phyloP scores from a whole-genome alignment of 2,113 vertebrate species.

The Micromys minutus region DNA sequence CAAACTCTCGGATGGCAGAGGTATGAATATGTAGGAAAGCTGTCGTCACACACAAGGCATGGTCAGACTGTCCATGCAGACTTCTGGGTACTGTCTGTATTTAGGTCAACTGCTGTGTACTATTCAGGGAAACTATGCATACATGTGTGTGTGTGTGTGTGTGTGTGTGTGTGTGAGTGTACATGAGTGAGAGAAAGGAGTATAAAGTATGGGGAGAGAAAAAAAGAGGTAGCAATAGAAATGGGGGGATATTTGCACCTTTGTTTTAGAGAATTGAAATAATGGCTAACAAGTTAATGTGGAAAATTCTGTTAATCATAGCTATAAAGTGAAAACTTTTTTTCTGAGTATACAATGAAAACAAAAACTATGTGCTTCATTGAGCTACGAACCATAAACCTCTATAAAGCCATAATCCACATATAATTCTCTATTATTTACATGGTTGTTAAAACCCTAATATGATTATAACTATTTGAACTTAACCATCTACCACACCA shows the following conservation, averaged over 20 bases:
- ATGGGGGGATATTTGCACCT: slow-evolving; percentile 40
- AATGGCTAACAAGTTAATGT: slow-evolving; percentile 11
- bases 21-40: neutral
- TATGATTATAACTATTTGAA: neutral
- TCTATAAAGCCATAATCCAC: neutral
- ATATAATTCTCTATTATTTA: neutral
- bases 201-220: slow-evolving; percentile 51
- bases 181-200: too few relatives aligned
- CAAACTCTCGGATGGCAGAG: neutral
- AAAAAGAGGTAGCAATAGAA: slow-evolving; percentile 9
- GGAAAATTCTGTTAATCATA: neutral
- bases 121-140: slow-evolving; percentile 27
- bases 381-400: neutral
- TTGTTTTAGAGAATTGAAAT: neutral
- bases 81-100: neutral
- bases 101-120: neutral
- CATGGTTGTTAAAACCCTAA: neutral
- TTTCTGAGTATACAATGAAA: slow-evolving; percentile 4
- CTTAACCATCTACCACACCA: neutral
- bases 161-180: neutral
- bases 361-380: neutral
- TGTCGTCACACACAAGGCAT: neutral
- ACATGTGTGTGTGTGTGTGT: neutral
- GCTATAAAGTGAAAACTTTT: slow-evolving; percentile 3
- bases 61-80: neutral